A percentile compares a stretch with the other conserved stretches of the same genome.
phyloP scores from a whole-genome alignment of 1,140 invertebrate species.

The Listronotus bonariensis region DNA sequence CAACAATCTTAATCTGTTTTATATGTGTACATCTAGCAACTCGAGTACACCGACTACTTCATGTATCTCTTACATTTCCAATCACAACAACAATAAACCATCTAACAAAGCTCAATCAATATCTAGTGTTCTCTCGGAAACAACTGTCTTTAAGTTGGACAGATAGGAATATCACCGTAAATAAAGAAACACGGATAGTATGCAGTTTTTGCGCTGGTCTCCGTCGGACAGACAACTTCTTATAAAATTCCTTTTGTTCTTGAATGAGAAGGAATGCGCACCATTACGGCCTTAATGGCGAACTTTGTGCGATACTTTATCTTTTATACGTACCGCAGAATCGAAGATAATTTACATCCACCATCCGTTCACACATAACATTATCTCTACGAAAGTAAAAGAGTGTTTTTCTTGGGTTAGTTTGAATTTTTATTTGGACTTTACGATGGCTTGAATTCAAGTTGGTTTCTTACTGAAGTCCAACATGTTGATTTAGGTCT shows the following conservation, averaged over 20 bases:
- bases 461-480: no score
- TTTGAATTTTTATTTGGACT: no score
- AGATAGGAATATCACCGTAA: slow-evolving; percentile 12
- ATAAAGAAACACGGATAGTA: slow-evolving; percentile 14
- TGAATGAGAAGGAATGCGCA: slow-evolving; percentile 40
- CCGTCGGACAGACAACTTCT: slow-evolving; percentile 33
- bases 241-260: slow-evolving; percentile 41
- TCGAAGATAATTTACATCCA: slow-evolving; percentile 33
- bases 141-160: not conserved
- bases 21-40: no score
- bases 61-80: no score
- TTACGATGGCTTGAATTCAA: no score
- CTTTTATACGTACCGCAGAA: slow-evolving; percentile 30
- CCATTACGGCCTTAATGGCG: slow-evolving; percentile 36
- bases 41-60: no score
- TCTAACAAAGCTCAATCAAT: not conserved
- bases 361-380: slow-evolving; percentile 39
- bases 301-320: slow-evolving; percentile 43
- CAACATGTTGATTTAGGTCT: no score
- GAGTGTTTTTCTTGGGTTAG: no score
- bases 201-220: slow-evolving; percentile 28
- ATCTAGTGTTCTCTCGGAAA: not conserved
- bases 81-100: no score
- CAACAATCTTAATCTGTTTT: no score
- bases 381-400: slow-evolving; percentile 15